Conservation (phyloP, 2,888 invertebrate genomes). For the Chalcis sispes region DNA sequence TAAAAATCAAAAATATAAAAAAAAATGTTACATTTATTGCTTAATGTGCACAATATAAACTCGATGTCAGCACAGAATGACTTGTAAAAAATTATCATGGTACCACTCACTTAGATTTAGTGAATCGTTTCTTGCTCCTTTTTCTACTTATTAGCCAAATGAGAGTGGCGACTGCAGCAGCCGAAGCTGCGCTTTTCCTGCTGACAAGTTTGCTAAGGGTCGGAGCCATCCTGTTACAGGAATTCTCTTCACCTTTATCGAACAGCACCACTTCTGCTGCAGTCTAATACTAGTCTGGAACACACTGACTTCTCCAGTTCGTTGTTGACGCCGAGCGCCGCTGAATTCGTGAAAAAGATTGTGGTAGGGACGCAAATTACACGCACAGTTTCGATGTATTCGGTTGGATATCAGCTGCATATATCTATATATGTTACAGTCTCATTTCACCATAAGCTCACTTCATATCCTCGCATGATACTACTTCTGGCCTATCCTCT, state of each 20-base stretch:
- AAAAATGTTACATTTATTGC: background rate
- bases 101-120: conserved; percentile 58
- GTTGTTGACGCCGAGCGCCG: too few species aligned
- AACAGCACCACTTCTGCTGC: too few species aligned
- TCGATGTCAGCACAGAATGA: conserved; percentile 15
- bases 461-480: too few species aligned
- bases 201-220: conserved; percentile 86
- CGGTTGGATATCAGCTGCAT: too few species aligned
- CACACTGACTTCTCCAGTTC: too few species aligned
- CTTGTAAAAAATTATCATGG: conserved; percentile 21
- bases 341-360: too few species aligned
- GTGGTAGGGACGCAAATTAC: too few species aligned
- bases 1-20: conserved; percentile 14
- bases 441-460: too few species aligned
- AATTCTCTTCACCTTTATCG: background rate
- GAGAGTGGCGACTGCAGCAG: conserved; percentile 78
- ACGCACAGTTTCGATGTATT: too few species aligned
- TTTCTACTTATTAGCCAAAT: conserved; percentile 69
- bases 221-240: conserved; percentile 81
- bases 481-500: too few species aligned
- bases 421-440: too few species aligned
- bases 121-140: conserved; percentile 60
- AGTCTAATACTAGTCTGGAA: too few species aligned
- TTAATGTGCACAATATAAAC: background rate
- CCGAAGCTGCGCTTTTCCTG: conserved; percentile 82